Evolutionary conservation across 35 echinoderm and acorn worm species (phyloP).

Genomic region (Strongylocentrotus purpuratus): DNA sequence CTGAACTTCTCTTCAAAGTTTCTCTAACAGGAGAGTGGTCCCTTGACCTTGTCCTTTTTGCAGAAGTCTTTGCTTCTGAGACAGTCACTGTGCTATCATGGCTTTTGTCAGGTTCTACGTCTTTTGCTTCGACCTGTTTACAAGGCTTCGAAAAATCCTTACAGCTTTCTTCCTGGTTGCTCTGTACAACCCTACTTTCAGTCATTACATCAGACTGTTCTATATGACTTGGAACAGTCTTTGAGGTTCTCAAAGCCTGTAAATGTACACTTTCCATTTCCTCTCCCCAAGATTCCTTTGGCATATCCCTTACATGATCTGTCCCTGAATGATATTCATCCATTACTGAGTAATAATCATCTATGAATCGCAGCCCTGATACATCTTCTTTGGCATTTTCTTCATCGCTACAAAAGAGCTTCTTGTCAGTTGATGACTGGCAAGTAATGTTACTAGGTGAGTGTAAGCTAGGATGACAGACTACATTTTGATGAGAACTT

Average conservation of each 20-base stretch:
- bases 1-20: not conserved
- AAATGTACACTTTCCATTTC: not conserved
- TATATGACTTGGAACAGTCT: not conserved
- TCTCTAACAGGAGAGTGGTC: not conserved
- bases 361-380: not conserved
- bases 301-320: not conserved
- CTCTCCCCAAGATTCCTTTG: not conserved
- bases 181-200: not conserved
- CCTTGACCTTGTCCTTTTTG: not conserved
- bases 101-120: not conserved
- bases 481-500: not conserved
- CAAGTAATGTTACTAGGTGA: not conserved
- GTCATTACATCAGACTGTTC: not conserved
- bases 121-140: not conserved
- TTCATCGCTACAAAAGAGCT: not conserved
- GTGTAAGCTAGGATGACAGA: not conserved
- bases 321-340: not conserved
- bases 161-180: not conserved
- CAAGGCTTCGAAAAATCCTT: not conserved
- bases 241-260: not conserved
- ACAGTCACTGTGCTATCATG: not conserved
- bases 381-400: not conserved
- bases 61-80: not conserved
- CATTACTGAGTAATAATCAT: not conserved
- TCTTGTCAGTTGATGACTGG: not conserved